These are phyloP conservation scores for Agonum fuliginosum DNA, from an alignment of 2,888 invertebrate genomes.

Conservation along the genomic window DNA sequence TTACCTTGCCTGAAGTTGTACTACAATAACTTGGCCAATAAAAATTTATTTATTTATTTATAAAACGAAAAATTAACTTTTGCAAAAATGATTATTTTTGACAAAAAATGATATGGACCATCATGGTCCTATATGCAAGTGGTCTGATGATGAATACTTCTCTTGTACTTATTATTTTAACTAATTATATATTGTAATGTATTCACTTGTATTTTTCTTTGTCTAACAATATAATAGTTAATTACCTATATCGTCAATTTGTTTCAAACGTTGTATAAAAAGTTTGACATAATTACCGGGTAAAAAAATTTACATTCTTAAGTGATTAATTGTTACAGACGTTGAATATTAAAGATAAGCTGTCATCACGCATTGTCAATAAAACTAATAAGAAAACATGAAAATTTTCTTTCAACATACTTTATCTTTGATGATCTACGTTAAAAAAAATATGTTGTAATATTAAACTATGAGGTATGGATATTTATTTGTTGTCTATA, in stretches of 20 bases:
- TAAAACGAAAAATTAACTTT: too few species aligned
- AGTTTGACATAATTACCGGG: not conserved
- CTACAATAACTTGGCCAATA: too few species aligned
- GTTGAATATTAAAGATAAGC: conserved; percentile 26
- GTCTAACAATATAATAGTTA: conserved; percentile 6
- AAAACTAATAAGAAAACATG: conserved; percentile 24
- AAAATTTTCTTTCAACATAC: not conserved
- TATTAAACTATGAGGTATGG: not conserved
- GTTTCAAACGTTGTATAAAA: not conserved
- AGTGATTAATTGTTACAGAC: conserved; percentile 26
- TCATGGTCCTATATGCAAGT: too few species aligned
- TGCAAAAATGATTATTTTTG: too few species aligned
- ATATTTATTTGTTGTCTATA: not conserved
- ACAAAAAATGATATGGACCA: too few species aligned
- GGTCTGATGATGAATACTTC: too few species aligned
- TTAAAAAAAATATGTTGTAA: not conserved
- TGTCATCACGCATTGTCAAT: conserved; percentile 22
- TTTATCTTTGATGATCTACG: conserved; percentile 5
- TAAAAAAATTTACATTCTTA: conserved; percentile 19
- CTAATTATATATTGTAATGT: conserved; percentile 21
- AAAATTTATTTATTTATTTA: too few species aligned
- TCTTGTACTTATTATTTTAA: too few species aligned
- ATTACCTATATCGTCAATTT: conserved; percentile 27
- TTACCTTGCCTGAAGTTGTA: too few species aligned
- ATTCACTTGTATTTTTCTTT: conserved; percentile 1